Percentiles rank a stretch among this genome's conserved stretches.
Conservation (phyloP, 2,888 invertebrate species). For the Caenorhabditis panamensis region DNA sequence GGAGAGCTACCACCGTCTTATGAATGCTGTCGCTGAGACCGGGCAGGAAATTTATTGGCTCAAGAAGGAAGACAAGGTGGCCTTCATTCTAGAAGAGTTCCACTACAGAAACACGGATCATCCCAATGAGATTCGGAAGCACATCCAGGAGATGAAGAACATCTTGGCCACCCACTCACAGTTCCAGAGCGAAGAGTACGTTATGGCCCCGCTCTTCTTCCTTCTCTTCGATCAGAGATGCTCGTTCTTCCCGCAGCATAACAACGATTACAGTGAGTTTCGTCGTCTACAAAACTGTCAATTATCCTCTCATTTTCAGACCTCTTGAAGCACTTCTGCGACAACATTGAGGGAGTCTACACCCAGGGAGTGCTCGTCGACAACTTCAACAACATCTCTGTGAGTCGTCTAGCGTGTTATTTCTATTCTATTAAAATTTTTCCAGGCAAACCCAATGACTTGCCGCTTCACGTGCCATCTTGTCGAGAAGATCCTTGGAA, state of each 20-base stretch:
- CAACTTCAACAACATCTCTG: background rate
- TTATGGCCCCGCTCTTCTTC: background rate
- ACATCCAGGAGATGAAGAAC: background rate
- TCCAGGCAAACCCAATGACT: background rate
- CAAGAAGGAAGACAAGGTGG: background rate
- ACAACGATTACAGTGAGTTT: background rate
- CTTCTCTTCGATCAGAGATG: background rate
- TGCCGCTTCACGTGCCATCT: conserved; percentile 38
- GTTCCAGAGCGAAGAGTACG: background rate
- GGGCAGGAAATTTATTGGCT: background rate
- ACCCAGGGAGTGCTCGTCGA: conserved; percentile 22
- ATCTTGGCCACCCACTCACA: background rate
- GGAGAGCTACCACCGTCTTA: background rate
- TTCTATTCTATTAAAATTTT: background rate
- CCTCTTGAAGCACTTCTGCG: conserved; percentile 20
- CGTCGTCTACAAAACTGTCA: background rate
- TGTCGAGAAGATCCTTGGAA: conserved; percentile 53
- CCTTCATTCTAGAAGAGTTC: background rate
- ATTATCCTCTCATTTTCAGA: background rate
- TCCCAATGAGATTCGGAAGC: background rate
- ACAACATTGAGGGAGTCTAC: conserved; percentile 10
- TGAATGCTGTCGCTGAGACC: background rate
- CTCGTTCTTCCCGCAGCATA: background rate
- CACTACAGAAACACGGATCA: background rate
- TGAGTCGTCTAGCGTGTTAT: background rate